A percentile compares a stretch with the other conserved stretches of the same genome.
Evolutionary conservation across 2,113 vertebrate genomes (phyloP).

Genomic region (Saguinus imperator): DNA sequence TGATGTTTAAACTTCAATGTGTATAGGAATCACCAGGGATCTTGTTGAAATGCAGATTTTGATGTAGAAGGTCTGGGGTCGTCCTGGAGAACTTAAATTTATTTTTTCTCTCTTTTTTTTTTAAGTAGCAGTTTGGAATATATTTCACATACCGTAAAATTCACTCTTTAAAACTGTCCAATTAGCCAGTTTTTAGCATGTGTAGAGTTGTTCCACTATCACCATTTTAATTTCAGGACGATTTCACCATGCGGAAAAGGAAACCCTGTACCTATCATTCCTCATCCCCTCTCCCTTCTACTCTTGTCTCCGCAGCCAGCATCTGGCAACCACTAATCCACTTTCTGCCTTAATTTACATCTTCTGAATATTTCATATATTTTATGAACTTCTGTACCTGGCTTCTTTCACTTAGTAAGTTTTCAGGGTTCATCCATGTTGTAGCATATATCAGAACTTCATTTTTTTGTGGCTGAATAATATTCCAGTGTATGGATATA

Average conservation of each 20-base stretch:
- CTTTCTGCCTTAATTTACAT: background rate
- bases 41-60: constrained; percentile 1
- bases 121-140: background rate
- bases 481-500: background rate
- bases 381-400: background rate
- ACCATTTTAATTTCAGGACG: background rate
- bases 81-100: background rate
- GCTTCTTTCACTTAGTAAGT: background rate
- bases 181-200: background rate
- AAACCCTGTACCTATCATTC: background rate
- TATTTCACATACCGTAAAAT: background rate
- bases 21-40: background rate
- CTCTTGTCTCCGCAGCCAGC: background rate
- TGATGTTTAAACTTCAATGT: background rate
- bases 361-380: background rate
- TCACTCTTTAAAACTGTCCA: background rate
- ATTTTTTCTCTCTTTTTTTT: background rate
- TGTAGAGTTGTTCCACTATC: background rate
- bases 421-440: background rate
- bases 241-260: background rate
- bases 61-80: background rate
- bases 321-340: background rate
- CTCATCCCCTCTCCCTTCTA: background rate
- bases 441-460: background rate
- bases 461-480: background rate